Evolutionary conservation across 1,140 invertebrate genomes (phyloP), one percentile per base, ranked within the genome.

Genomic region (Drosophila nebulosa): DNA sequence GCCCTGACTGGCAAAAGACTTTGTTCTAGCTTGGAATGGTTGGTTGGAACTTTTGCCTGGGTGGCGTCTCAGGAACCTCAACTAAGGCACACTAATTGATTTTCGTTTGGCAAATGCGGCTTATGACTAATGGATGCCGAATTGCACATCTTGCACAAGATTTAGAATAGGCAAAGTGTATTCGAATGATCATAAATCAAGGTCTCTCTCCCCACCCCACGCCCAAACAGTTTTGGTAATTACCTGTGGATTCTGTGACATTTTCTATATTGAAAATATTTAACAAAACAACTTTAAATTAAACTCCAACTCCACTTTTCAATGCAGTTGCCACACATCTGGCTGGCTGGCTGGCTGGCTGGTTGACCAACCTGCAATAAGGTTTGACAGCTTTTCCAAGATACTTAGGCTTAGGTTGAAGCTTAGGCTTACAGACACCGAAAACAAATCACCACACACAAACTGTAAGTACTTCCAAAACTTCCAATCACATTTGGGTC

Each of bases 171-270:
- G 64, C 64, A 68, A 68, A 69, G 77, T 76, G 77, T 9, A 68
- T 84, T n/a, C n/a, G n/a, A 85, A 86, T 84, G 78, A 74, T 86
- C 81, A 84, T 84, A 84, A 84, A 84, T 84, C 80, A 84, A 79
- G 64, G n/a, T n/a, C n/a, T n/a, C n/a, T n/a, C n/a, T n/a, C n/a
- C n/a, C n/a, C n/a, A n/a, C n/a, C n/a, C n/a, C n/a, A n/a, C n/a
- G n/a, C n/a, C n/a, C n/a, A n/a, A n/a, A n/a, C n/a, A n/a, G n/a
- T n/a, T n/a, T n/a, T n/a, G n/a, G n/a, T n/a, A n/a, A 46, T 46
- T 46, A 46, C 18, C 39, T 46, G 18, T 32, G 7, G 1, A 32
- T 10, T 12, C 30, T 9, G 30, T 32, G 30, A 32, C 30, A 32
- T 12, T 32, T 32, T 32, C 30, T 1, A 32, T 46, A 46, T 46